phyloP scores from a whole-genome alignment of 1,140 invertebrate species.

The Scylla paramamosain region DNA sequence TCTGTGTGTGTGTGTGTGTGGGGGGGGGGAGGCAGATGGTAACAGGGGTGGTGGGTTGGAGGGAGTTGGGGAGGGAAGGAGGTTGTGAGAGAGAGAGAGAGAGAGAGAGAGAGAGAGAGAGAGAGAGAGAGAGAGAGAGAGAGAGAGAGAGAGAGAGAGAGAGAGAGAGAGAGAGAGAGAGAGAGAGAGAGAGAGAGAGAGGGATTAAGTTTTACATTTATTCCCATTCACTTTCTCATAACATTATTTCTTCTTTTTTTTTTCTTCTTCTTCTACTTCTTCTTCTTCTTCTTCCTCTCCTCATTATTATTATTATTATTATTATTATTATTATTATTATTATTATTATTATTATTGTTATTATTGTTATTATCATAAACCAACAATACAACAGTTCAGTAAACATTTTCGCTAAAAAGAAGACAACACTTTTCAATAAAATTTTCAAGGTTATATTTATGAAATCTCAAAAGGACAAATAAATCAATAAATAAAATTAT shows the following conservation, averaged over 20 bases:
- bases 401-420: too few relatives aligned
- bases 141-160: background rate
- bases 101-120: background rate
- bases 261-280: background rate
- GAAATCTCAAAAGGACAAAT: too few relatives aligned
- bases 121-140: background rate
- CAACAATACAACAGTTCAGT: too few relatives aligned
- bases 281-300: background rate
- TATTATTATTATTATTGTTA: too few relatives aligned
- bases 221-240: background rate
- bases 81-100: background rate
- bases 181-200: background rate
- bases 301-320: background rate
- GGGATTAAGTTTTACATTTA: background rate
- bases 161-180: background rate
- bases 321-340: background rate
- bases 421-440: too few relatives aligned
- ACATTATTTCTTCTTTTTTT: background rate
- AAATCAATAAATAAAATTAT: conserved; percentile 34
- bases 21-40: background rate
- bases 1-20: background rate
- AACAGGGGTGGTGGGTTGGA: background rate
- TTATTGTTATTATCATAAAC: too few relatives aligned
- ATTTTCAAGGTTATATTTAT: too few relatives aligned
- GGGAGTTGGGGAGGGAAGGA: background rate